Percentiles rank a stretch among this genome's conserved stretches.
Conservation (phyloP, 2,797 vertebrate species). For the Picus viridis region DNA sequence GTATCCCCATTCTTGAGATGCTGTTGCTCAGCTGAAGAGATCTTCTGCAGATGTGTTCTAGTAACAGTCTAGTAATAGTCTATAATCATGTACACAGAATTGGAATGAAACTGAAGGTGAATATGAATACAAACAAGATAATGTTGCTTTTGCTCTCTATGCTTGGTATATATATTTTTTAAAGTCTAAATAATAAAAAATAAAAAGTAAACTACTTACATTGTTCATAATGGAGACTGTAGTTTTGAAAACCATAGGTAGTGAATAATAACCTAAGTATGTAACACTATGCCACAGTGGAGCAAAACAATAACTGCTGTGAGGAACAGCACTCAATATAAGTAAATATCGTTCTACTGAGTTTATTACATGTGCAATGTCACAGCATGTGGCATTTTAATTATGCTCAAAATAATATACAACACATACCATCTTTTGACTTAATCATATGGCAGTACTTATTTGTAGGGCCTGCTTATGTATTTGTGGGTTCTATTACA, state of each 20-base stretch:
- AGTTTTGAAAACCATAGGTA: neutral
- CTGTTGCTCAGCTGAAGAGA: neutral
- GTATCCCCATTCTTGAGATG: neutral
- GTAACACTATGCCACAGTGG: neutral
- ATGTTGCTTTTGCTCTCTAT: neutral
- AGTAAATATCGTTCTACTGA: conserved; percentile 19
- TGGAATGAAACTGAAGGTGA: neutral
- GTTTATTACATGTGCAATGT: neutral
- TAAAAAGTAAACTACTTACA: neutral
- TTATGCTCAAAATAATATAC: neutral
- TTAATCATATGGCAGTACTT: neutral
- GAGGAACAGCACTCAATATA: neutral
- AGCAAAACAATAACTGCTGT: neutral
- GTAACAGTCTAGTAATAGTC: neutral
- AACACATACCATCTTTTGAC: neutral
- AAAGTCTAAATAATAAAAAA: neutral
- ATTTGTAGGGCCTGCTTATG: neutral
- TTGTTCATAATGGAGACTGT: neutral
- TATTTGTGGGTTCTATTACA: neutral
- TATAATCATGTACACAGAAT: neutral
- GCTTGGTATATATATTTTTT: neutral
- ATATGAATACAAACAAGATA: neutral
- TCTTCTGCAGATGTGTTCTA: neutral
- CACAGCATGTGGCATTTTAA: neutral
- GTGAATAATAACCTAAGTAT: neutral